Evolutionary conservation across 2,113 vertebrate species (phyloP).

Genomic region (Zeus faber): DNA sequence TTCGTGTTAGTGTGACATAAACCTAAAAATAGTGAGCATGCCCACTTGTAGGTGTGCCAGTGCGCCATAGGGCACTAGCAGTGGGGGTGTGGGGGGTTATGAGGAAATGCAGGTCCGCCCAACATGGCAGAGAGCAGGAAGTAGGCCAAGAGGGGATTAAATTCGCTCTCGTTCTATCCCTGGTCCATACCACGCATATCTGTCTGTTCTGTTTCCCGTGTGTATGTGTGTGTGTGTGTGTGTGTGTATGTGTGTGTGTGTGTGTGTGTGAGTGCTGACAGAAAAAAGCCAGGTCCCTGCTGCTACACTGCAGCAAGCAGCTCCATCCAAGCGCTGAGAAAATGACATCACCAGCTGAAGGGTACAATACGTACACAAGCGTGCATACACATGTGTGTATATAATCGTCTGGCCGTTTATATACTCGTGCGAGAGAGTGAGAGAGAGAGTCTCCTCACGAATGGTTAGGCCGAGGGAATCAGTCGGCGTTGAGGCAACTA

Average conservation of each 20-base stretch:
- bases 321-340: constrained; percentile 14
- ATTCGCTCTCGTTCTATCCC: constrained; percentile 37
- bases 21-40: background rate
- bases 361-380: background rate
- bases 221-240: background rate
- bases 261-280: background rate
- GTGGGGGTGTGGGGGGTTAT: too few relatives aligned
- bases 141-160: constrained; percentile 66
- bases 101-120: constrained; percentile 11
- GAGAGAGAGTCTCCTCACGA: background rate
- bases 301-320: constrained; percentile 16
- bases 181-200: constrained; percentile 18
- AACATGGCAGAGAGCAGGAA: constrained; percentile 58
- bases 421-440: background rate
- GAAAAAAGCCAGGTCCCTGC: background rate
- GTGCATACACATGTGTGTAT: constrained; percentile 1
- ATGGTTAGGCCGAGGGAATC: too few relatives aligned
- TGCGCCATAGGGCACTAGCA: too few relatives aligned
- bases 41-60: background rate
- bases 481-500: too few relatives aligned
- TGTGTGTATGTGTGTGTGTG: background rate
- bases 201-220: background rate
- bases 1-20: too few relatives aligned
- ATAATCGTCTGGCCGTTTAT: background rate
- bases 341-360: constrained; percentile 30